Base-by-base conservation (phyloP, 1,140 invertebrate species). In the Mactra quadrangularis region DNA sequence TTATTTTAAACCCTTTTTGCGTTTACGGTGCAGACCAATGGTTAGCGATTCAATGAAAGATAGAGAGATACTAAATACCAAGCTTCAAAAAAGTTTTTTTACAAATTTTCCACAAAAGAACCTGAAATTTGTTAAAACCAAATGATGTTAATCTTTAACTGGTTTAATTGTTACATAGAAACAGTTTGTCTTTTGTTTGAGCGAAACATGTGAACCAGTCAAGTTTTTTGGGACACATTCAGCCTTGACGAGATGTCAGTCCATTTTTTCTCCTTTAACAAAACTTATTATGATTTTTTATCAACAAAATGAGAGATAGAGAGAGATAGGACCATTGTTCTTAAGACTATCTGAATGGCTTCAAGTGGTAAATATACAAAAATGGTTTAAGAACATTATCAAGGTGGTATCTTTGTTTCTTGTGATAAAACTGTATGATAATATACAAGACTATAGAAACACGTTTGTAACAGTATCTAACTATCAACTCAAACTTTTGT, bases 91-190 rank as follows among this genome's bases (percentile, higher is more conserved):
- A 41, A 27, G 60, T 68, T 57, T 78, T 78, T 78, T 62, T n/a
- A n/a, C n/a, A n/a, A 78, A 78, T 68, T 78, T 78, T 52, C 50
- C 52, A 68, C 60, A 66, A 78, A 78, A 77, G 57, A 68, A 55
- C 70, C 50, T 27, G 50, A 72, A 72, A 72, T 72, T 72, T 72
- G 50, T 55, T 72, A 41, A 72, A 57, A 35, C 50, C 33, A 41
- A 41, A 57, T 41, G 53, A 72, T 72, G 70, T 55, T 72, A 57
- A 68, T 68, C 64, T 55, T 45, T 38, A 45, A 55, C 70, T 72
- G 33, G 70, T 72, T 71, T 22, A 31, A 31, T 52, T 55, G 57
- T 75, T 55, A 50, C 27, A 57, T 33, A 53, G 76, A 66, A 78
- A 78, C 76, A 78, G 76, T 53, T 52, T 33, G 47, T 47, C 60